Base-by-base conservation (phyloP, 2,113 vertebrate genomes). In the Corydoras maculifer region DNA sequence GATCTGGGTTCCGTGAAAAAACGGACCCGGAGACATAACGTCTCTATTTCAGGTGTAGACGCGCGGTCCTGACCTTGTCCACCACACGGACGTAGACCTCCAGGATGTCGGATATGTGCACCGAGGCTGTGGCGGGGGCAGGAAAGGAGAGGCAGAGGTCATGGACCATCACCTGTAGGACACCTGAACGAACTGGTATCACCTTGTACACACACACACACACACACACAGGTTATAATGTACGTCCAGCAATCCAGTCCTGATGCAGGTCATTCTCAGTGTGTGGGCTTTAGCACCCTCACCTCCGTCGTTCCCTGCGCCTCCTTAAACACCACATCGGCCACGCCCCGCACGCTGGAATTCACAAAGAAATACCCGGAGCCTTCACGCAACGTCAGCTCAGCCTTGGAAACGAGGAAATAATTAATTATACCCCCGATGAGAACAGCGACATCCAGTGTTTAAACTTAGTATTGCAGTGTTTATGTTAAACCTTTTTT, bases 351-450 rank as follows among this genome's bases (percentile, higher is more conserved):
- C 0, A 85, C 62, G 3, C 92, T 99, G 35, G 91, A 86, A 72
- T 98, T 98, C 80, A 99, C 81, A 70, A 90, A 94, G 84, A 98
- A 99, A 83, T 95, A 92, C 1, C 95, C 96, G 0, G 97, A 99
- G 35, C 97, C 97, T 73, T 94, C 93, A 53, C 60, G 84, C 75
- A 99, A 83, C 5, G 78, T 75, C 51, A 99, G 88, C 62, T 92
- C 91, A 0, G 81, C 89, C 96, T 99, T 82, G 4, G 79, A 82
- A 65, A 77, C 29, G 76, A 73, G 13, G 31, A 78, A 14, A 69
- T 10, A 58, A 65, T 31, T 10, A 12, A 14, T 53, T 4, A 43
- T 8, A 43, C 35, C 7, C 35, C 35, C 35, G 2, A 25, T 25
- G 18, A 25, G 18, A 25, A 25, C 7, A 8, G 35, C 35, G 35